Evolutionary conservation across 2,113 vertebrate genomes (phyloP), one percentile per base, ranked within the genome.

Genomic region (Archilochus colubris): DNA sequence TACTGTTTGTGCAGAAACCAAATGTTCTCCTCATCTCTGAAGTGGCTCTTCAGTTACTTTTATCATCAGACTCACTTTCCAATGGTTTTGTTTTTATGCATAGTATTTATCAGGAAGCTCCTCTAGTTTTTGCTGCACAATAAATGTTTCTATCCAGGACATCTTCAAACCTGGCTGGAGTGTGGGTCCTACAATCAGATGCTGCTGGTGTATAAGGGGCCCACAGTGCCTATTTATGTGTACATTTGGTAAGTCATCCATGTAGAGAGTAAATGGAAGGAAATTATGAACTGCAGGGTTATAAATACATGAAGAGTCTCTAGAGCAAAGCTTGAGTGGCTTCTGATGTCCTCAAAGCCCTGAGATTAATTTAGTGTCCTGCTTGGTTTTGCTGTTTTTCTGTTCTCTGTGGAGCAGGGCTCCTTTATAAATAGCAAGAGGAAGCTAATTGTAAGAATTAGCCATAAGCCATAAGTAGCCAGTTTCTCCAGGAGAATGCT

Each of bases 281-380:
- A 44, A 89, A 82, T 75, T 58, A 54, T 63, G 63, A 93, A 50
- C 64, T 76, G 24, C 36, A 66, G 73, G 24, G 46, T 88, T 94
- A 92, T 87, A 94, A 95, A 95, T 91, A 93, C 74, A 80, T 72
- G 27, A 68, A 91, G 80, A 74, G 58, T 67, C 64, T 91, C 54
- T 95, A 3, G 15, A 78, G 76, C 64, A 93, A 89, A 70, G 31
- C 76, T 20, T 48, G 63, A 93, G 69, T 94, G 57, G 15, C 85
- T 95, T 95, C 61, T 82, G 51, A 78, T 95, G 91, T 93, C 69
- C 94, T 61, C 82, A 91, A 48, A 81, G 63, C 16, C 22, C 73
- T 66, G 76, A 83, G 82, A 90, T 64, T 4, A 63, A 70, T 92
- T 93, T 82, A 70, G 28, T 82, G 70, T 70, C 76, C 44, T 82